Conservation (phyloP, 2,113 vertebrate genomes). For the Chlorodrepanis virens region DNA sequence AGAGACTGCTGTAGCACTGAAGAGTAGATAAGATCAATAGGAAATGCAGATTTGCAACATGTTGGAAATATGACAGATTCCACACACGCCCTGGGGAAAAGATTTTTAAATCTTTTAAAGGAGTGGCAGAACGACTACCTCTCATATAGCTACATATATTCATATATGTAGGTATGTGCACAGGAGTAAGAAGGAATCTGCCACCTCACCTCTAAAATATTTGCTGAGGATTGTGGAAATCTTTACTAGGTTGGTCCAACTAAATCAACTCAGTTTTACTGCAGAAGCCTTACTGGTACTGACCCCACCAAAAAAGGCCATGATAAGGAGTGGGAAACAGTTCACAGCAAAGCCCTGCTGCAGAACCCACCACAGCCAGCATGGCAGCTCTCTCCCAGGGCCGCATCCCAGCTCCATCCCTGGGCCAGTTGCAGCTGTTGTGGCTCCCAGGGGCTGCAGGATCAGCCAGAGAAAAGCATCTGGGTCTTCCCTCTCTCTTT, state of each 20-base stretch:
- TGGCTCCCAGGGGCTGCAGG: background rate
- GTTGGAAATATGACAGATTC: background rate
- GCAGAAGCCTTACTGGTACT: background rate
- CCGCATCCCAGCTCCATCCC: accelerated
- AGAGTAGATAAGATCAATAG: slow-evolving; percentile 36
- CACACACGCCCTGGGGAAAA: background rate
- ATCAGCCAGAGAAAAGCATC: accelerated
- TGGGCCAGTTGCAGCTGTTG: background rate
- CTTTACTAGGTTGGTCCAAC: background rate
- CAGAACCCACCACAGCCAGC: background rate
- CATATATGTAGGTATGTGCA: background rate
- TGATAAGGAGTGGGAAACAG: background rate
- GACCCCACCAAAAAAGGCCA: background rate
- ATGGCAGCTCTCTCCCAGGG: background rate
- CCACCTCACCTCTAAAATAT: slow-evolving; percentile 1
- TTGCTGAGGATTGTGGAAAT: slow-evolving; percentile 23
- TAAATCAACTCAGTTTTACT: background rate
- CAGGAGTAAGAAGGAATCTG: background rate
- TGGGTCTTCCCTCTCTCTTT: background rate
- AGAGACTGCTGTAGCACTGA: background rate
- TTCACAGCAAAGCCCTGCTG: background rate
- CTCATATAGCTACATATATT: background rate
- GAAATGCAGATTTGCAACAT: slow-evolving; percentile 30
- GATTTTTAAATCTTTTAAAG: background rate
- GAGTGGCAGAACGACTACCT: background rate